Conservation (phyloP, 2,888 invertebrate genomes). For the Teinopalpus imperialis region DNA sequence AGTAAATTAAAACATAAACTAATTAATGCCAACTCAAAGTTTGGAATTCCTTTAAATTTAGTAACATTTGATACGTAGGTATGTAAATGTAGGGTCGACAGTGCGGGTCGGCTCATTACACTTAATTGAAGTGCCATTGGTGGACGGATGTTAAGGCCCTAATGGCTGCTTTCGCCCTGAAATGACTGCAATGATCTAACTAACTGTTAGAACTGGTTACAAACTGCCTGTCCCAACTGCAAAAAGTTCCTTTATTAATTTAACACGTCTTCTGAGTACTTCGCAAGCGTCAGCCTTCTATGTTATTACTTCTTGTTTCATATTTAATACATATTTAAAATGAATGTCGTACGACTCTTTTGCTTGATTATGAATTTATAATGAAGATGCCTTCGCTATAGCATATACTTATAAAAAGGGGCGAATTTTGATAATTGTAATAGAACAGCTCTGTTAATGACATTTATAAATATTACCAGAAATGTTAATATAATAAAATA, state of each 20-base stretch:
- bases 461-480: too few species aligned
- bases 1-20: too few species aligned
- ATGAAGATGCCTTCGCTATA: too few species aligned
- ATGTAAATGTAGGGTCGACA: slow-evolving; percentile 56
- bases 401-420: too few species aligned
- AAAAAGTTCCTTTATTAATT: slow-evolving; percentile 26
- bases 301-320: slow-evolving; percentile 11
- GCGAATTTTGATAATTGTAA: too few species aligned
- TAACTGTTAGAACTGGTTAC: slow-evolving; percentile 54
- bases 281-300: slow-evolving; percentile 6
- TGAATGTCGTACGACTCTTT: too few species aligned
- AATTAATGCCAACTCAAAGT: too few species aligned
- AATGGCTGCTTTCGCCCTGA: slow-evolving; percentile 61
- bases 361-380: too few species aligned
- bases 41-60: slow-evolving; percentile 17
- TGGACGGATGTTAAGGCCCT: slow-evolving; percentile 62
- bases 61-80: slow-evolving; percentile 33
- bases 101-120: slow-evolving; percentile 69
- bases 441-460: too few species aligned
- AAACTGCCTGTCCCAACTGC: slow-evolving; percentile 20
- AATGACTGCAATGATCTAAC: slow-evolving; percentile 58
- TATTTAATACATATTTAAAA: slow-evolving; percentile 1
- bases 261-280: slow-evolving; percentile 21
- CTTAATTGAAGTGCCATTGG: slow-evolving; percentile 79
- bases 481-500: too few species aligned